A percentile compares a stretch with the other conserved stretches of the same genome.
These are phyloP conservation scores for Zoanthus gigantus DNA, from an alignment of 92 coral and sea anemone genomes.

Conservation along the genomic window DNA sequence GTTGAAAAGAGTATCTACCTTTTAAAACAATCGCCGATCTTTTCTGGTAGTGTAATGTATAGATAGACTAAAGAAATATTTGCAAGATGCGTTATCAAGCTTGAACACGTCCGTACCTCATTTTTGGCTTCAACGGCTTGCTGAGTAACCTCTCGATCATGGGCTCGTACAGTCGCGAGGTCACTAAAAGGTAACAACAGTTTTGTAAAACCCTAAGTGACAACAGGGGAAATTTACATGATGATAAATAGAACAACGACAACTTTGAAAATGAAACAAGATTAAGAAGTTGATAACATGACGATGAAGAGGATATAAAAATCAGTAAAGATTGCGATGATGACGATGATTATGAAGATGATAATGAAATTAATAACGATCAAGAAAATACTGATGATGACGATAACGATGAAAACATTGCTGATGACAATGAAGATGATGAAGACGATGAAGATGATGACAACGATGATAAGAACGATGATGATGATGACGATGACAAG, in stretches of 20 bases:
- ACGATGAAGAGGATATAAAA: not conserved
- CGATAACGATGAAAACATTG: not conserved
- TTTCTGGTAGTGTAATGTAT: no score
- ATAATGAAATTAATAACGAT: no score
- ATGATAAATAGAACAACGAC: not conserved
- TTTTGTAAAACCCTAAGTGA: not conserved
- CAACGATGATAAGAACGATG: not conserved
- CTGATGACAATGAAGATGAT: not conserved
- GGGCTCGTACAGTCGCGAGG: slow-evolving; percentile 91
- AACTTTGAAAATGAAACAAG: not conserved
- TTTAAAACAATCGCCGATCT: no score
- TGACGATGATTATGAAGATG: not conserved
- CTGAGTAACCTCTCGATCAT: slow-evolving; percentile 94
- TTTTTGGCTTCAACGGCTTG: slow-evolving; percentile 88
- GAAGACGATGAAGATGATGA: not conserved
- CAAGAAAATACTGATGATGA: not conserved
- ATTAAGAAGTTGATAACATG: not conserved
- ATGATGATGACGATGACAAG: not conserved
- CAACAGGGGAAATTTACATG: no score
- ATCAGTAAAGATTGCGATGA: no score
- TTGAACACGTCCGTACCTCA: slow-evolving; percentile 60
- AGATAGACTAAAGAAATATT: not conserved
- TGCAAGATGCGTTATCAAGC: not conserved
- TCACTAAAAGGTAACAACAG: slow-evolving; percentile 59
- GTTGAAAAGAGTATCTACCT: no score